Evolutionary conservation across 2,888 invertebrate species (phyloP).

Genomic region (Anagyrus pseudococci): DNA sequence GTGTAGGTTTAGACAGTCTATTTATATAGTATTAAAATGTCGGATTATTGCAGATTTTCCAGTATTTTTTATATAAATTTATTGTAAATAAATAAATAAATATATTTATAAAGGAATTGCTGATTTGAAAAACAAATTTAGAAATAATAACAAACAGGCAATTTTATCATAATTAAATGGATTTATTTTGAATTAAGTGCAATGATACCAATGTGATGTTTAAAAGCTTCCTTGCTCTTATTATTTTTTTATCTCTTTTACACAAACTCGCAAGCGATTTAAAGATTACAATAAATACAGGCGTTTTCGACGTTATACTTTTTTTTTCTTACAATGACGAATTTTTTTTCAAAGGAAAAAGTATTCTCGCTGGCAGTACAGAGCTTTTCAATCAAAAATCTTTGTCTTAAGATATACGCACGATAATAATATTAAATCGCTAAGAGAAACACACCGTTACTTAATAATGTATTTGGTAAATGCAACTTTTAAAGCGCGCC

Average conservation of each 20-base stretch:
- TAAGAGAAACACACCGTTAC: conserved; percentile 35
- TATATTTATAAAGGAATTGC: neutral
- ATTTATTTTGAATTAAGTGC: conserved; percentile 45
- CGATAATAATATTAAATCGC: conserved; percentile 31
- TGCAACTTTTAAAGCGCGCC: conserved; percentile 26
- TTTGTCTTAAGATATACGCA: conserved; percentile 10
- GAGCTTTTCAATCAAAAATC: conserved; percentile 38
- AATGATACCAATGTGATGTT: conserved; percentile 42
- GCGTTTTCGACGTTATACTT: conserved; percentile 19
- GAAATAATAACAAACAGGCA: conserved; percentile 16
- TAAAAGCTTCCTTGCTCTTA: conserved; percentile 35
- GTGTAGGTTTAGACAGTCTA: conserved; percentile 38
- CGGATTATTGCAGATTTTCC: too few species aligned
- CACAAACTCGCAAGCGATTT: conserved; percentile 37
- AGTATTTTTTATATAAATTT: neutral
- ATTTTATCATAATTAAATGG: conserved; percentile 42
- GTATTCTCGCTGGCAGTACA: conserved; percentile 42
- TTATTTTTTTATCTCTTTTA: conserved; percentile 31
- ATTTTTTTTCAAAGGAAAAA: conserved; percentile 28
- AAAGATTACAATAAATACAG: conserved; percentile 40
- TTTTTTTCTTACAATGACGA: conserved; percentile 15
- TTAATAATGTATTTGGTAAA: conserved; percentile 39
- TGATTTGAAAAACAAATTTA: neutral
- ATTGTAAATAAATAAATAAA: neutral
- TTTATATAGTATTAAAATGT: conserved; percentile 33